phyloP scores from a whole-genome alignment of 2,797 vertebrate genomes.

The Oceanodroma leucorhoa region DNA sequence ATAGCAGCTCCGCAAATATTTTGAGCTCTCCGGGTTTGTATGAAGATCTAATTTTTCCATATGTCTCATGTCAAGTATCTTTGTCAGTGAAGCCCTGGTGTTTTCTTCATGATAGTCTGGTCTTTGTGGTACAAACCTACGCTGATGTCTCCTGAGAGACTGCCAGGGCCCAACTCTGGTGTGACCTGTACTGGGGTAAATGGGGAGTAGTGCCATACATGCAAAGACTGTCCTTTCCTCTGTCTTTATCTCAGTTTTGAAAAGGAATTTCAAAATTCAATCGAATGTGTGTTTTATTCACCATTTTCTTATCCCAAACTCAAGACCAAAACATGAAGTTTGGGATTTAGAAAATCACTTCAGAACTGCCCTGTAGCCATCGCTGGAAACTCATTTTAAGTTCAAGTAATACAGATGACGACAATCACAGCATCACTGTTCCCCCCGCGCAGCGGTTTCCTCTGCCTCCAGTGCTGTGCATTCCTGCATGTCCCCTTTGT shows the following conservation, averaged over 20 bases:
- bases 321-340: neutral
- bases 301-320: neutral
- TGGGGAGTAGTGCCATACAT: neutral
- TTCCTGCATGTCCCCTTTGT: neutral
- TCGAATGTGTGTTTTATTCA: neutral
- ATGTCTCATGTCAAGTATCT: neutral
- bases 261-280: neutral
- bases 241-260: neutral
- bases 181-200: neutral
- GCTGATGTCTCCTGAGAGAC: neutral
- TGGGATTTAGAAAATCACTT: neutral
- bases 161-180: neutral
- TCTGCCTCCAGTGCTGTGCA: neutral
- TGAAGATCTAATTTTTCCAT: neutral
- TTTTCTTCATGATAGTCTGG: neutral
- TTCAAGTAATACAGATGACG: neutral
- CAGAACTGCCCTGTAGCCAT: neutral
- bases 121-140: neutral
- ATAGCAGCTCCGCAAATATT: neutral
- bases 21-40: neutral
- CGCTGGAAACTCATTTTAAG: neutral
- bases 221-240: neutral
- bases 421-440: neutral
- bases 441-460: fast-evolving
- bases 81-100: neutral